Conservation (phyloP, 1,140 invertebrate species). For the Helicoverpa zea region DNA sequence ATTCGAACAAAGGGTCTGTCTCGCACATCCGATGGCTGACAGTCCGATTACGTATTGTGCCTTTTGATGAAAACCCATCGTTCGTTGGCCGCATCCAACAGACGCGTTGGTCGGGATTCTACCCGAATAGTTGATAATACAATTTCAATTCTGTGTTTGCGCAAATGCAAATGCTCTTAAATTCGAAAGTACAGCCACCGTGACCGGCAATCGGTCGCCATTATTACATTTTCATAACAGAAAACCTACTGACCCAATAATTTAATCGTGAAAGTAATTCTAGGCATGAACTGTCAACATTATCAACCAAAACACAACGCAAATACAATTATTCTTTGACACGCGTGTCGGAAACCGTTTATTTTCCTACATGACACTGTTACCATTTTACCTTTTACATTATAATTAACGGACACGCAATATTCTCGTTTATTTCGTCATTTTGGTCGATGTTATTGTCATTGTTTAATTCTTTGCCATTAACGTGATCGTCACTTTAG, state of each 20-base stretch:
- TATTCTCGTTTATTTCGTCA: slow-evolving; percentile 2
- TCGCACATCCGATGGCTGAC: too few species aligned
- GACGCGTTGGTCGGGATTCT: too few species aligned
- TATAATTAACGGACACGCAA: slow-evolving; percentile 33
- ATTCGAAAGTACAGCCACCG: neutral
- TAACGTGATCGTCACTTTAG: neutral
- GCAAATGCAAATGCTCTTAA: too few species aligned
- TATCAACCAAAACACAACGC: neutral
- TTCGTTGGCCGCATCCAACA: too few species aligned
- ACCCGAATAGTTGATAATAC: too few species aligned
- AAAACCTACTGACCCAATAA: neutral
- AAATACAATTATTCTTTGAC: slow-evolving; percentile 11
- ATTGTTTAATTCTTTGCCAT: slow-evolving; percentile 2
- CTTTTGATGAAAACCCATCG: too few species aligned
- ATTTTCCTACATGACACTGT: slow-evolving; percentile 8
- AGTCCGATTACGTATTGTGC: too few species aligned
- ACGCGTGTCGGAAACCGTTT: neutral
- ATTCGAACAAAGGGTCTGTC: too few species aligned
- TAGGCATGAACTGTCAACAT: slow-evolving; percentile 3
- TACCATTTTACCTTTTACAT: neutral
- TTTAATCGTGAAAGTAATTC: slow-evolving; percentile 11
- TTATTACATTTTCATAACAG: too few species aligned
- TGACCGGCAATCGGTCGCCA: too few species aligned
- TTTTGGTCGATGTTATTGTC: neutral
- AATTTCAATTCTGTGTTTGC: too few species aligned